Evolutionary conservation across 2,888 invertebrate species (phyloP).

Genomic region (Epiblema foenella): DNA sequence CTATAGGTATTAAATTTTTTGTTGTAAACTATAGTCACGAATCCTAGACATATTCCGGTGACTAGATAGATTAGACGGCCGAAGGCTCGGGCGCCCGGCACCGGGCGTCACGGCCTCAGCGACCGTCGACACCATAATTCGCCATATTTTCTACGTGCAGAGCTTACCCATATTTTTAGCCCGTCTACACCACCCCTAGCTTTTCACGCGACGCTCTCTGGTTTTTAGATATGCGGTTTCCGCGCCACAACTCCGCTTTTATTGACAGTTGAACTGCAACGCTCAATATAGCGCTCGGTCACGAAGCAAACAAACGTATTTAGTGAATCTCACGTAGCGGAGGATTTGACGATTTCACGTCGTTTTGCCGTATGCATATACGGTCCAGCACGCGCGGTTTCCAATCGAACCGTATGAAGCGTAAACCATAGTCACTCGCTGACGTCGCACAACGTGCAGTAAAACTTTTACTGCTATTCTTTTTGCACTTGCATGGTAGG

Average conservation of each 20-base stretch:
- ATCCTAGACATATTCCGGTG: background rate
- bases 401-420: slow-evolving; percentile 65
- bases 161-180: slow-evolving; percentile 73
- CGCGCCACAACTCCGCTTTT: slow-evolving; percentile 73
- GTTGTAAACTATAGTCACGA: background rate
- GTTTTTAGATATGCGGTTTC: slow-evolving; percentile 79
- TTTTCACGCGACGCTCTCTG: slow-evolving; percentile 77
- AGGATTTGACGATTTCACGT: slow-evolving; percentile 54
- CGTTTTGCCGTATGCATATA: slow-evolving; percentile 58
- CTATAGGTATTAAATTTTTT: too few relatives aligned
- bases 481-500: slow-evolving; percentile 46
- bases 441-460: slow-evolving; percentile 53
- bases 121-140: slow-evolving; percentile 55
- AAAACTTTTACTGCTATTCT: slow-evolving; percentile 59
- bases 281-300: slow-evolving; percentile 65
- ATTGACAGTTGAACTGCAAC: slow-evolving; percentile 71
- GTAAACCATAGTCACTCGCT: slow-evolving; percentile 60
- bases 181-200: slow-evolving; percentile 72
- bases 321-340: slow-evolving; percentile 62
- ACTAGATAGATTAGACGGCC: slow-evolving; percentile 8
- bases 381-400: slow-evolving; percentile 58
- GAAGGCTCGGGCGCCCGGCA: slow-evolving; percentile 52
- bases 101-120: slow-evolving; percentile 64
- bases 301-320: slow-evolving; percentile 63
- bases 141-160: slow-evolving; percentile 71